Evolutionary conservation across 2,797 vertebrate genomes (phyloP).

Genomic region (Enteromius afrohamiltoni): DNA sequence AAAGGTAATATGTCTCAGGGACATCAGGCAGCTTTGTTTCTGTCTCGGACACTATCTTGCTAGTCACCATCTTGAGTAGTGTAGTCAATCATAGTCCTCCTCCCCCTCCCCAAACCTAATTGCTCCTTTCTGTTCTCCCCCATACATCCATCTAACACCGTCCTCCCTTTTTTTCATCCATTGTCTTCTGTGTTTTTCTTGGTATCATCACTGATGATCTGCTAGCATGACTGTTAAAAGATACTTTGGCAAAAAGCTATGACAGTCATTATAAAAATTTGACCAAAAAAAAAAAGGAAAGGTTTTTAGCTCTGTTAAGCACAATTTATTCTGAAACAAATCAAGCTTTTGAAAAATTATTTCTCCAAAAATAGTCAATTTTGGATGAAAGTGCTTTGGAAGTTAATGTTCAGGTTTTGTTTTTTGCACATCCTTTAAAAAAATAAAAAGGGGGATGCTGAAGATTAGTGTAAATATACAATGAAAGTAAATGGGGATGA

Average conservation of each 20-base stretch:
- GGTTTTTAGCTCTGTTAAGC: not conserved
- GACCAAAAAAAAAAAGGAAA: not conserved
- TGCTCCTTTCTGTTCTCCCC: slow-evolving; percentile 6
- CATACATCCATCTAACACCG: not conserved
- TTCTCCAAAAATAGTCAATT: not conserved
- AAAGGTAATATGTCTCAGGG: slow-evolving; percentile 33
- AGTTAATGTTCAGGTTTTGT: not conserved
- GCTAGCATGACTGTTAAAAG: slow-evolving; percentile 14
- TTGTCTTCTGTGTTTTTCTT: slow-evolving; percentile 10
- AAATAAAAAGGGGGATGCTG: not conserved
- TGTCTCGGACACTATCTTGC: slow-evolving; percentile 24
- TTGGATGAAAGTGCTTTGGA: not conserved
- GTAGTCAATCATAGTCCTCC: slow-evolving; percentile 23
- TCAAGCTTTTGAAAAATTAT: not conserved
- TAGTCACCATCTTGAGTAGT: slow-evolving; percentile 32
- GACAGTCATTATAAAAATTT: not conserved
- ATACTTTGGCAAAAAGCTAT: not conserved
- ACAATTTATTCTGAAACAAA: not conserved
- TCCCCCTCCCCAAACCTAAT: slow-evolving; percentile 16
- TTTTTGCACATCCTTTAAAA: not conserved
- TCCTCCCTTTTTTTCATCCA: not conserved
- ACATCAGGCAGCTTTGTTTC: slow-evolving; percentile 31
- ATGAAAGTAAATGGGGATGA: not conserved
- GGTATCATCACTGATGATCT: slow-evolving; percentile 7
- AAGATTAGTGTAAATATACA: not conserved